Base-by-base conservation (phyloP, 2,888 invertebrate genomes). In the Pedicia rivosa region DNA sequence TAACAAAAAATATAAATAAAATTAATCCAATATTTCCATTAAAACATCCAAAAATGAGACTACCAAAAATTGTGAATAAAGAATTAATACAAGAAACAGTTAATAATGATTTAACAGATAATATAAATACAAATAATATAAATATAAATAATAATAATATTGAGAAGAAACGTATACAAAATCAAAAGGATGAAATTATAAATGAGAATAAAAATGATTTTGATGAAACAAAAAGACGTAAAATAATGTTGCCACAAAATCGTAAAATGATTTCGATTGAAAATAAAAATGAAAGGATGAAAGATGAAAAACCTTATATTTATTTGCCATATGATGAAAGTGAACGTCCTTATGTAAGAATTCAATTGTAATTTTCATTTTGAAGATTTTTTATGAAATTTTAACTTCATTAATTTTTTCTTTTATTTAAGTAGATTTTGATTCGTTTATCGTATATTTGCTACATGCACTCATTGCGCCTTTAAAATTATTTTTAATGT, bases 31-130 rank as follows among this genome's bases (percentile, higher is more conserved):
- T 32, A 12, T 32, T 20, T 32, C 32, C 32, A 22, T 32, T 32
- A 0, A 60, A 58, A 36, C 61, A 61, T 48, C 61, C 61, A 2
- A 61, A 61, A 48, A 47, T 62, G 47, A 61, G 40, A 40, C 57
- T 25, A 43, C 43, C 8, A 37, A 29, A 17, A 24, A 44, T 38
- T n/a, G n/a, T n/a, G n/a, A n/a, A n/a, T n/a, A n/a, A n/a, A n/a
- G n/a, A n/a, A n/a, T n/a, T n/a, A n/a, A n/a, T n/a, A n/a, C n/a
- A n/a, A n/a, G n/a, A n/a, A n/a, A n/a, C n/a, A n/a, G n/a, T n/a
- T n/a, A n/a, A n/a, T 37, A 46, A 27, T 35, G 27, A 35, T 27
- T 19, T 27, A 35, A 22, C 27, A 5, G 6, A n/a, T 22, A 38
- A 33, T 26, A 17, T 3, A 16, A 29, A 29, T 15, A 36, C 16